These are phyloP conservation scores for Trogon surrucura DNA, from an alignment of 2,113 vertebrate genomes.

Conservation along the genomic window DNA sequence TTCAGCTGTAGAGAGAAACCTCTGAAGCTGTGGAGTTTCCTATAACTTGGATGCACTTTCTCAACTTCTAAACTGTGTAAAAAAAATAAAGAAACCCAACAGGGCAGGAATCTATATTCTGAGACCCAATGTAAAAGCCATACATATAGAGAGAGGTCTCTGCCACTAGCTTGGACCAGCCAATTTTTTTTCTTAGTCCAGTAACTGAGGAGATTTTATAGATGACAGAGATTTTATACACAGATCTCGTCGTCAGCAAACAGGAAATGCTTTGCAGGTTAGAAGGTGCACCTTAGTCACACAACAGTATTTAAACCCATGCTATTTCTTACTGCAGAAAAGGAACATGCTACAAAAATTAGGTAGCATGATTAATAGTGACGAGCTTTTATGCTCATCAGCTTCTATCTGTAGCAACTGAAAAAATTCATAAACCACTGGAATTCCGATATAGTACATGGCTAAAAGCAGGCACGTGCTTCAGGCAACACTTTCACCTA, in stretches of 20 bases:
- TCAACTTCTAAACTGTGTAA: neutral
- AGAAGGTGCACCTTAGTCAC: neutral
- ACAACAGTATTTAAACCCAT: neutral
- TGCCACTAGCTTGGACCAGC: neutral
- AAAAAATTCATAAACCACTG: neutral
- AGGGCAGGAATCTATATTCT: too few species aligned
- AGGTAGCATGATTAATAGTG: neutral
- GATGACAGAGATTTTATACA: neutral
- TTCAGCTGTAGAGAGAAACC: neutral
- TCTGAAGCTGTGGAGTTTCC: neutral
- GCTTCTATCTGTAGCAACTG: neutral
- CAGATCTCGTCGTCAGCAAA: neutral
- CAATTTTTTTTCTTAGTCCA: neutral
- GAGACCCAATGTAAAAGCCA: too few species aligned
- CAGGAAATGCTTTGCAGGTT: neutral
- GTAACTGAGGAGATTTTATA: neutral
- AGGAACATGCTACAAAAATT: neutral
- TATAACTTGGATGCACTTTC: neutral
- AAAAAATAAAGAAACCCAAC: too few species aligned
- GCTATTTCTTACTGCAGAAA: neutral
- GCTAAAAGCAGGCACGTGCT: neutral
- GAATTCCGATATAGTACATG: fast-evolving
- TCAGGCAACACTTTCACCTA: neutral
- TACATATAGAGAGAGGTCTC: neutral
- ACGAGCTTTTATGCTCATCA: neutral